Evolutionary conservation across 2,113 vertebrate species (phyloP).

Genomic region (Zapornia atra): DNA sequence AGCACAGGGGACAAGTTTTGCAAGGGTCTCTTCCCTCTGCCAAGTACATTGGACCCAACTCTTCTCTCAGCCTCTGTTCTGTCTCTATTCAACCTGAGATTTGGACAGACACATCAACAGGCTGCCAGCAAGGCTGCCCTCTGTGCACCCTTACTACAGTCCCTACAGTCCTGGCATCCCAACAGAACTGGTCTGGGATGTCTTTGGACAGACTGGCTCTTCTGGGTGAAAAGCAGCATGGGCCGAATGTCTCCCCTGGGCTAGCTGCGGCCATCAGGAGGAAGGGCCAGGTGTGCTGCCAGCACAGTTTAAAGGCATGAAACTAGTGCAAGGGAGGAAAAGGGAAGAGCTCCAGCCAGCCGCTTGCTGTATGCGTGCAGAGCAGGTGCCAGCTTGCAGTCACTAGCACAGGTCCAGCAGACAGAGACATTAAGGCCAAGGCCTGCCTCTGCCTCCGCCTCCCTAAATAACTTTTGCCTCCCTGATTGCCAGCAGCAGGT

Average conservation of each 20-base stretch:
- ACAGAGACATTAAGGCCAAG: neutral
- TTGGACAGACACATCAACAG: neutral
- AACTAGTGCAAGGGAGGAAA: neutral
- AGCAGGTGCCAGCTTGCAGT: neutral
- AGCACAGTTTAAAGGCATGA: neutral
- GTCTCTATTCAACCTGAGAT: neutral
- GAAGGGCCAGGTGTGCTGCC: neutral
- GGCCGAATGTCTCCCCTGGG: neutral
- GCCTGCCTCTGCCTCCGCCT: neutral
- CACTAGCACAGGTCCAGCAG: neutral
- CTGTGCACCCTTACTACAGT: neutral
- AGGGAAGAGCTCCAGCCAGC: neutral
- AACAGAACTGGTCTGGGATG: neutral
- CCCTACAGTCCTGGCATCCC: neutral
- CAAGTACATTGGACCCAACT: neutral
- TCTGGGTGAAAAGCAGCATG: neutral
- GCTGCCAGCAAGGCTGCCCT: neutral
- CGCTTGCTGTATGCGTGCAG: neutral
- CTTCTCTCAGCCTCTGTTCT: neutral
- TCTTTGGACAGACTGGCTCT: neutral
- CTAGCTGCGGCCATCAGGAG: neutral
- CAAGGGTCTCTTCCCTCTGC: neutral
- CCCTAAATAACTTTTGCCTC: neutral
- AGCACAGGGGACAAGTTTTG: neutral
- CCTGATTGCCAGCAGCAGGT: neutral